phyloP scores from a whole-genome alignment of 2,888 invertebrate genomes.

The Podabrus alpinus region DNA sequence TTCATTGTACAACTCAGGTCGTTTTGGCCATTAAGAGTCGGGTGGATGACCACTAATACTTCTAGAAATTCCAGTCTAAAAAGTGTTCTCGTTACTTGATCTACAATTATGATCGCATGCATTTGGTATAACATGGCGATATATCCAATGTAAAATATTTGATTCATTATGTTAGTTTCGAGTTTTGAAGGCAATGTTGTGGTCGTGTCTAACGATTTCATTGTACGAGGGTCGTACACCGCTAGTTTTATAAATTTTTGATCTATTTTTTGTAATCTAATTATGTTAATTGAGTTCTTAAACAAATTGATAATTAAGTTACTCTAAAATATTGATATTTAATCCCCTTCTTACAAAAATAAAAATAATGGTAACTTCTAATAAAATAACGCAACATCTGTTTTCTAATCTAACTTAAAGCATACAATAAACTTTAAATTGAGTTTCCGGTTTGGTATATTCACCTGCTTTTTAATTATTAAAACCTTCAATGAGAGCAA shows the following conservation, averaged over 20 bases:
- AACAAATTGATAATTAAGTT: background rate
- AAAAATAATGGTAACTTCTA: background rate
- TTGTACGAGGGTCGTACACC: too few species aligned
- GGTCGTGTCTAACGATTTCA: background rate
- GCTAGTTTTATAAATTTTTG: too few species aligned
- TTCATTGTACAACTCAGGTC: background rate
- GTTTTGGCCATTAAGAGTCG: background rate
- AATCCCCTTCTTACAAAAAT: background rate
- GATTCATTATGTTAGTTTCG: background rate
- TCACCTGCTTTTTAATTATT: conserved; percentile 1
- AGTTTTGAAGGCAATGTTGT: background rate
- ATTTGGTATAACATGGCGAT: too few species aligned
- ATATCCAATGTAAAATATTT: too few species aligned
- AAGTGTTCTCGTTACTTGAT: background rate
- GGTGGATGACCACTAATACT: background rate
- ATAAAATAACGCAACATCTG: background rate
- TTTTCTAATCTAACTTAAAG: background rate
- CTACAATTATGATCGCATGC: background rate
- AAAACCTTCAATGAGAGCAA: background rate
- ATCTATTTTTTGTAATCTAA: background rate
- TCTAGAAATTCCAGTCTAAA: background rate
- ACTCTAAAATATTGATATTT: background rate
- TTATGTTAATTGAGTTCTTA: background rate
- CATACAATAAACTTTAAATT: background rate
- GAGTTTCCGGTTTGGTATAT: background rate